Percentiles rank a stretch among this genome's conserved stretches.
These are phyloP conservation scores for Trissolcus brochymenae DNA, from an alignment of 2,888 invertebrate species.

Conservation along the genomic window DNA sequence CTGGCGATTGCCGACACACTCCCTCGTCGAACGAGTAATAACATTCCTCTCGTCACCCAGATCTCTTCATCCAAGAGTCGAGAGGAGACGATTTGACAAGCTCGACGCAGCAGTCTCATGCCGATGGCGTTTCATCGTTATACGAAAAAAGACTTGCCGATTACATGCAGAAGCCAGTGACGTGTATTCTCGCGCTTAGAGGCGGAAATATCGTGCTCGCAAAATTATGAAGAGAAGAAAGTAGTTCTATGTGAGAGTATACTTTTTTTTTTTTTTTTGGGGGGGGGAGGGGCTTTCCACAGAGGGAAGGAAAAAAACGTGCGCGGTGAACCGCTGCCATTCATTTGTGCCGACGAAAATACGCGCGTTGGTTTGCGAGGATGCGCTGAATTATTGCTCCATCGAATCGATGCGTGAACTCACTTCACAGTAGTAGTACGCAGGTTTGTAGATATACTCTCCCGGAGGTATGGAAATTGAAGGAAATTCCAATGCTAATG, in stretches of 20 bases:
- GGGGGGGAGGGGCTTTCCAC: background rate
- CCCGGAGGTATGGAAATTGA: slow-evolving; percentile 2
- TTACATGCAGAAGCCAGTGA: background rate
- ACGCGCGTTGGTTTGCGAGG: slow-evolving; percentile 16
- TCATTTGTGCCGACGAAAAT: slow-evolving; percentile 30
- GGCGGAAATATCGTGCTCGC: slow-evolving; percentile 47
- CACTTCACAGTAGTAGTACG: slow-evolving; percentile 14
- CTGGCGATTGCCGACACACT: slow-evolving; percentile 21
- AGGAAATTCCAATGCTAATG: slow-evolving; percentile 13
- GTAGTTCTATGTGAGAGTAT: background rate
- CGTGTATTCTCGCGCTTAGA: slow-evolving; percentile 47
- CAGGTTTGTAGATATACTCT: slow-evolving; percentile 6
- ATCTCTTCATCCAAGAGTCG: background rate
- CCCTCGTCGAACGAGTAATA: slow-evolving; percentile 18
- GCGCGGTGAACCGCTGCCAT: slow-evolving; percentile 24
- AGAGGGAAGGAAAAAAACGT: slow-evolving; percentile 4
- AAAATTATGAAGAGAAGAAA: slow-evolving; percentile 46
- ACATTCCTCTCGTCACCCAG: slow-evolving; percentile 25
- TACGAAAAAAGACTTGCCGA: background rate
- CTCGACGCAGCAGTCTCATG: slow-evolving; percentile 2
- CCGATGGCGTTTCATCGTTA: slow-evolving; percentile 8
- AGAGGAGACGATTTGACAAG: background rate
- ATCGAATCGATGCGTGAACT: slow-evolving; percentile 37
- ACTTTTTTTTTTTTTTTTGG: too few relatives aligned
- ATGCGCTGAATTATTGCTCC: slow-evolving; percentile 57